These are phyloP conservation scores for Drosophila navojoa DNA, from an alignment of 1,140 invertebrate genomes.

Conservation along the genomic window DNA sequence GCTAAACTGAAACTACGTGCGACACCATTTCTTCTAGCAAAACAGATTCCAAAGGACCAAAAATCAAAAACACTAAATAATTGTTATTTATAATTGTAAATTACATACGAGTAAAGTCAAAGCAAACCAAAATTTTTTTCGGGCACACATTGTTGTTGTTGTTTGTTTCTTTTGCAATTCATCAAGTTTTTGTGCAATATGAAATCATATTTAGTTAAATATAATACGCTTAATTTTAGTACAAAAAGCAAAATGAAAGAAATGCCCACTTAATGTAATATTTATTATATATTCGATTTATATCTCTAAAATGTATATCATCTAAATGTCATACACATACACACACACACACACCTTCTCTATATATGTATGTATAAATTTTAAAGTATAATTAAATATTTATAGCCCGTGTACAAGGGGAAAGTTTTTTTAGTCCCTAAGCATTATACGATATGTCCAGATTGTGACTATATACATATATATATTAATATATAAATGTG, in stretches of 20 bases:
- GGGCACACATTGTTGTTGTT: constrained; percentile 14
- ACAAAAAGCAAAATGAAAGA: constrained; percentile 57
- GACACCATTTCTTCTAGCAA: constrained; percentile 53
- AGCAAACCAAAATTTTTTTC: not conserved
- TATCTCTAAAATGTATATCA: constrained; percentile 2
- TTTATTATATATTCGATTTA: constrained; percentile 52
- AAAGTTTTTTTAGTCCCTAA: constrained; percentile 42
- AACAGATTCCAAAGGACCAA: constrained; percentile 81
- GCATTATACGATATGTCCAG: constrained; percentile 52
- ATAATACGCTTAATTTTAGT: constrained; percentile 78
- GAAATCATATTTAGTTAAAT: constrained; percentile 36
- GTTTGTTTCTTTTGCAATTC: constrained; percentile 1
- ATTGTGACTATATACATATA: constrained; percentile 42
- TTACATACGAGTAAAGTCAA: constrained; percentile 15
- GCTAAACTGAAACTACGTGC: constrained; percentile 30
- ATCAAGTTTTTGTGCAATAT: constrained; percentile 22
- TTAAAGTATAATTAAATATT: constrained; percentile 33
- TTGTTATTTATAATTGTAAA: constrained; percentile 45
- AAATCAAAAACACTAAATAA: constrained; percentile 21
- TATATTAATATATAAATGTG: constrained; percentile 53
- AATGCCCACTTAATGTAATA: constrained; percentile 66
- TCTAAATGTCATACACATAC: constrained; percentile 31
- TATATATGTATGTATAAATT: constrained; percentile 30
- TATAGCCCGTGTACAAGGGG: constrained; percentile 20
- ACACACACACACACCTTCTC: constrained; percentile 32